Evolutionary conservation across 2,113 vertebrate species (phyloP).

Genomic region (Psophia crepitans): DNA sequence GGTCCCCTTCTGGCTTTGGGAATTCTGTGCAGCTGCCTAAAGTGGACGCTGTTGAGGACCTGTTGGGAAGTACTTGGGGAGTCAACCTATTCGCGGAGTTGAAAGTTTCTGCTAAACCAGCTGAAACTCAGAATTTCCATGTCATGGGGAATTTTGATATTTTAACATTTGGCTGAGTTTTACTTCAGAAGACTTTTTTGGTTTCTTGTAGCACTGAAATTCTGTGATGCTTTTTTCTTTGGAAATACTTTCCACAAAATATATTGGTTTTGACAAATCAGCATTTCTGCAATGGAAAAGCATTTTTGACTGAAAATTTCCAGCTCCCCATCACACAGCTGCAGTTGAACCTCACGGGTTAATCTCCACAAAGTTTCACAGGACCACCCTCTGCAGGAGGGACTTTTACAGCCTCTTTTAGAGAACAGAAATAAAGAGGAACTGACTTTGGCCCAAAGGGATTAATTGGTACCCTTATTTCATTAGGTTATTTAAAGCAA

Average conservation of each 20-base stretch:
- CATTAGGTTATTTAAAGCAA: constrained; percentile 62
- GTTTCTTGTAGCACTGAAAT: not conserved
- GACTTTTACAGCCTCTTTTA: constrained; percentile 30
- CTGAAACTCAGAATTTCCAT: not conserved
- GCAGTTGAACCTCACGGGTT: not conserved
- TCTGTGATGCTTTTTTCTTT: not conserved
- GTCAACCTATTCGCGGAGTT: not conserved
- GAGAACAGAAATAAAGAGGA: constrained; percentile 39
- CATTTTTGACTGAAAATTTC: not conserved
- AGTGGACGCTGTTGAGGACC: not conserved
- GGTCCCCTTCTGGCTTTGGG: not conserved
- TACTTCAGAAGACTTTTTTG: not conserved
- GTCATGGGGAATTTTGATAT: not conserved
- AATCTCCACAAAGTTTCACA: not conserved
- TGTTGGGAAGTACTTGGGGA: not conserved
- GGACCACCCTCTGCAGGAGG: constrained; percentile 29
- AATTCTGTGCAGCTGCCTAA: not conserved
- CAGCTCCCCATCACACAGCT: not conserved
- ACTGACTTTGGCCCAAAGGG: constrained; percentile 53
- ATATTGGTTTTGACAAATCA: not conserved
- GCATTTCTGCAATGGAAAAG: not conserved
- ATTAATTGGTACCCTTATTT: constrained; percentile 61
- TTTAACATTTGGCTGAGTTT: not conserved
- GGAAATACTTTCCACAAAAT: not conserved
- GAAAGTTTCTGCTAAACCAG: not conserved